Base-by-base conservation (phyloP, 2,888 invertebrate genomes). In the Amphipyra tragopoginis region DNA sequence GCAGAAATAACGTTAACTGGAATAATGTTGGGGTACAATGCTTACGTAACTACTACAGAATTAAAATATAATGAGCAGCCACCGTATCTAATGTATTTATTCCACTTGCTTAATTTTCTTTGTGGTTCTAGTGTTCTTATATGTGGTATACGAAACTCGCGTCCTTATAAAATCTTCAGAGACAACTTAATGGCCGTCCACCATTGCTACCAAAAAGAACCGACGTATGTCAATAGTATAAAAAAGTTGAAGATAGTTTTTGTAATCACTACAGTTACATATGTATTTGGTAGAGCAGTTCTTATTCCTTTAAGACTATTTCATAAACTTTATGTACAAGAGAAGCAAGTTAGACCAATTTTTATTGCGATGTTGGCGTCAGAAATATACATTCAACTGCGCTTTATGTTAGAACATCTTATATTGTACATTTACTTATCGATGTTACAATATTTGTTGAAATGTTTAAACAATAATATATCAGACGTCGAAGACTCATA, bases 391-490 rank as follows among this genome's bases (percentile, higher is more conserved):
- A 5, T 13, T 1, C 53, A 53, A 56, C 14, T 10, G 4, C 45
- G 53, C 0, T 42, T 62, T 10, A 33, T 66, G 2, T 40, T 66
- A 9, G 62, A 54, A 34, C 53, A 58, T 11, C 0, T 13, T 13
- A 13, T 48, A n/a, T 45, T 66, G n/a, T 59, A 8, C n/a, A 33
- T 21, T 9, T 13, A 53, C 10, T 49, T 65, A n/a, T 5, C 26
- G 14, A 36, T 49, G 9, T 6, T 65, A n/a, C 8, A 14, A 13
- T 10, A 34, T 14, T 36, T 39, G 1, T 13, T 58, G 8, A 39
- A 44, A 40, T 53, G 36, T 44, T 36, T 40, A 9, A 55, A 43
- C 3, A 39, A 48, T 9, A 8, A 34, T 11, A 21, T 62, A 39
- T 9, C 13, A 8, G 34, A 42, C 2, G 40, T 40, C 1, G n/a